These are phyloP conservation scores for Aphidoletes aphidimyza DNA, from an alignment of 2,888 invertebrate genomes.

Conservation along the genomic window DNA sequence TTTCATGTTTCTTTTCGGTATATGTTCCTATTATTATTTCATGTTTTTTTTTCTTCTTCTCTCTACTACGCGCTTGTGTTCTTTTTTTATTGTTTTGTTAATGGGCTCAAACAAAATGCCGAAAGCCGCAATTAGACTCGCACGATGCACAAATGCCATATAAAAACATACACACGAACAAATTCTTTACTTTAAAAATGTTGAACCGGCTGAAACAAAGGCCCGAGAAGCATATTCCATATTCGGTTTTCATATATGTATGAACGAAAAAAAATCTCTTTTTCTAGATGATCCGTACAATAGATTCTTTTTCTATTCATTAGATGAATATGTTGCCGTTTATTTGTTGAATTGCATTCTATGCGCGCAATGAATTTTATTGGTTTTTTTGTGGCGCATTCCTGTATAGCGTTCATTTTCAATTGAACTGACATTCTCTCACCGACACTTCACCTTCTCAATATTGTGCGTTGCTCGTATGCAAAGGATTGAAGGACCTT, in stretches of 20 bases:
- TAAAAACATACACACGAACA: constrained; percentile 29
- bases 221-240: too few species aligned
- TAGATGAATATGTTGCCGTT: too few species aligned
- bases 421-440: too few species aligned
- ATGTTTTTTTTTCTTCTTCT: background rate
- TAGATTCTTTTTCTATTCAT: too few species aligned
- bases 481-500: background rate
- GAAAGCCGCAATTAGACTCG: constrained; percentile 51
- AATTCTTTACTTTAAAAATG: background rate
- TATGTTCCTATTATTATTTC: background rate
- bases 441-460: too few species aligned
- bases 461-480: background rate
- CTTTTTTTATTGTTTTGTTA: constrained; percentile 40
- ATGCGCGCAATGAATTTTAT: too few species aligned
- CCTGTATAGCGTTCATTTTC: too few species aligned
- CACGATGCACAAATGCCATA: constrained; percentile 45
- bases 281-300: too few species aligned
- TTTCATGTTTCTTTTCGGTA: background rate
- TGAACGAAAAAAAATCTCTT: background rate
- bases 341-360: too few species aligned
- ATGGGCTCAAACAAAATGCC: constrained; percentile 43
- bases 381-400: too few species aligned
- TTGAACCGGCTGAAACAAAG: background rate
- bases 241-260: too few species aligned
- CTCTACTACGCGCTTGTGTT: constrained; percentile 6